Percentiles rank a stretch among this genome's conserved stretches.
Evolutionary conservation across 2,888 invertebrate genomes (phyloP).

Genomic region (Rhagophthalmus giganteus): DNA sequence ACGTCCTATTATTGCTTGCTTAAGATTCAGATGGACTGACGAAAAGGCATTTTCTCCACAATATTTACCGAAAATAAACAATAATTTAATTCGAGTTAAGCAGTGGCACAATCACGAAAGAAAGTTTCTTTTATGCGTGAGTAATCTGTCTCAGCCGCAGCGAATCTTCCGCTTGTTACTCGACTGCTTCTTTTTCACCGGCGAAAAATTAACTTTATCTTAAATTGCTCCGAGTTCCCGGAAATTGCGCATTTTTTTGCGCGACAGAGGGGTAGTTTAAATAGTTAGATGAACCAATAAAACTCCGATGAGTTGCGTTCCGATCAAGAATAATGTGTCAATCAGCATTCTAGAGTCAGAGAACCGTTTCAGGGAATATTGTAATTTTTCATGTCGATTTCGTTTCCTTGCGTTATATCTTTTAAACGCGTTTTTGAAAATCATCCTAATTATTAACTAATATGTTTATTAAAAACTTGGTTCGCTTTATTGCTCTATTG

Average conservation of each 20-base stretch:
- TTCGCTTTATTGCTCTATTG: no score
- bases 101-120: slow-evolving; percentile 20
- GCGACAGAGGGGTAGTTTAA: slow-evolving; percentile 36
- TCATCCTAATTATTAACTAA: not conserved
- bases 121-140: slow-evolving; percentile 32
- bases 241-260: slow-evolving; percentile 42
- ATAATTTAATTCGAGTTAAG: slow-evolving; percentile 1
- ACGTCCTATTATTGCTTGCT: slow-evolving; percentile 19
- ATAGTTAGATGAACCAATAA: slow-evolving; percentile 38
- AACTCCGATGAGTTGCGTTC: slow-evolving; percentile 32
- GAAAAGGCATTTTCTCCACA: slow-evolving; percentile 10
- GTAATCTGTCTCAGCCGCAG: slow-evolving; percentile 35
- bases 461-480: no score
- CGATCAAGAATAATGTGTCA: slow-evolving; percentile 21
- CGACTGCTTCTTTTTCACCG: slow-evolving; percentile 29
- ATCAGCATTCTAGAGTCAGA: slow-evolving; percentile 5
- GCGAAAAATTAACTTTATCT: slow-evolving; percentile 43
- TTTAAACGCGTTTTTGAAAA: not conserved
- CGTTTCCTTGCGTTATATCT: not conserved
- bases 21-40: slow-evolving; percentile 21
- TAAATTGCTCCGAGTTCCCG: slow-evolving; percentile 37
- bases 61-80: slow-evolving; percentile 1
- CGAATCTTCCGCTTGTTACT: slow-evolving; percentile 36
- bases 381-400: not conserved
- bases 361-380: not conserved